Conservation (phyloP, 2,797 vertebrate genomes). For the Gallinago stenura region DNA sequence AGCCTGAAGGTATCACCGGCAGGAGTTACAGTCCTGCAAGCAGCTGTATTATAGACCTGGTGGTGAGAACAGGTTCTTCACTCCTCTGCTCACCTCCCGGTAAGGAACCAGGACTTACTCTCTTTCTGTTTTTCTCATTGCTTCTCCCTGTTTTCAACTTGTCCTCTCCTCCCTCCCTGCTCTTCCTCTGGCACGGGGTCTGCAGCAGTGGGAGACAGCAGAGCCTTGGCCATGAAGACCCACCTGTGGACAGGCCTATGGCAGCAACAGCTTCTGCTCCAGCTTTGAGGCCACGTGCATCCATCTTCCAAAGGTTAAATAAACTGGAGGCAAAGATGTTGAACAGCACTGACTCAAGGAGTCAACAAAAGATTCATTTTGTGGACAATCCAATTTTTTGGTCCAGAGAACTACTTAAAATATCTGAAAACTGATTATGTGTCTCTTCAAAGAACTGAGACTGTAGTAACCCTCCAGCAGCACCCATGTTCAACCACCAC, state of each 20-base stretch:
- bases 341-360: too few species aligned
- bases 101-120: not conserved
- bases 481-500: too few species aligned
- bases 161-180: fast-evolving
- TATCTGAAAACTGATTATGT: too few species aligned
- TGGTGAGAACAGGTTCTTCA: not conserved
- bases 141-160: not conserved
- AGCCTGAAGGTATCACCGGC: not conserved
- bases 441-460: too few species aligned
- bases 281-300: not conserved
- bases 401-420: too few species aligned
- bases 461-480: too few species aligned
- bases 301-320: not conserved
- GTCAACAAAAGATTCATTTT: too few species aligned
- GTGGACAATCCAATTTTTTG: too few species aligned
- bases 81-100: not conserved
- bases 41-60: not conserved
- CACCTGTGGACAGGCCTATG: too few species aligned
- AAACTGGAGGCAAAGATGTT: not conserved
- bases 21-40: not conserved
- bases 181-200: not conserved
- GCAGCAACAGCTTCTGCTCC: not conserved
- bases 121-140: not conserved
- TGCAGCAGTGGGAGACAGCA: not conserved
- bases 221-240: fast-evolving